These are phyloP conservation scores for Grapholita molesta DNA, from an alignment of 1,140 invertebrate species.

Conservation along the genomic window DNA sequence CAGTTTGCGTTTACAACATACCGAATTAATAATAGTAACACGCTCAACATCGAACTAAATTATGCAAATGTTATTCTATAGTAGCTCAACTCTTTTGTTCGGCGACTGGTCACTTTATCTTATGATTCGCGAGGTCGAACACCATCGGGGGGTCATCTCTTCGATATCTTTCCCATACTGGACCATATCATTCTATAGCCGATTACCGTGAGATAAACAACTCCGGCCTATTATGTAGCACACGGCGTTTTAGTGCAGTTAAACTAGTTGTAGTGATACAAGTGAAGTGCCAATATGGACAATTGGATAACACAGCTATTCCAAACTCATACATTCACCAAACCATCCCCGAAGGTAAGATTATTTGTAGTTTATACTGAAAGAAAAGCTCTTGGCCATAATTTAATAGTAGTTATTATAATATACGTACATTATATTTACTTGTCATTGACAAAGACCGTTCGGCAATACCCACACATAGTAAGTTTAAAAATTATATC, in stretches of 20 bases:
- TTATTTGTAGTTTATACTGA: too few species aligned
- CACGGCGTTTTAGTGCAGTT: neutral
- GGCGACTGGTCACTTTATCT: constrained; percentile 60
- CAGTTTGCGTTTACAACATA: neutral
- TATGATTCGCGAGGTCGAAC: constrained; percentile 59
- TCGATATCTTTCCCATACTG: constrained; percentile 56
- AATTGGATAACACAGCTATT: constrained; percentile 70
- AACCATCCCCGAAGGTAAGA: constrained; percentile 51
- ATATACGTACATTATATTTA: too few species aligned
- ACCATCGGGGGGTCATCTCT: constrained; percentile 62
- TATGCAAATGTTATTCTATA: constrained; percentile 57
- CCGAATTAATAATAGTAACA: neutral
- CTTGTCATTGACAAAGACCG: too few species aligned
- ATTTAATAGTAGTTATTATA: too few species aligned
- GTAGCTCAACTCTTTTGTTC: constrained; percentile 41
- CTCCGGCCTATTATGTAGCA: constrained; percentile 16
- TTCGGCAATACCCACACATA: too few species aligned
- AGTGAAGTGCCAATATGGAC: constrained; percentile 39
- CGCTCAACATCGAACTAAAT: neutral
- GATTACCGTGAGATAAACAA: constrained; percentile 60
- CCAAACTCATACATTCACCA: constrained; percentile 53
- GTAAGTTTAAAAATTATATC: too few species aligned
- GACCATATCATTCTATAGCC: constrained; percentile 52
- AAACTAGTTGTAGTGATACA: constrained; percentile 22
- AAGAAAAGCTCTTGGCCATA: too few species aligned